phyloP scores from a whole-genome alignment of 1,140 invertebrate genomes.

The Temnothorax longispinosus region DNA sequence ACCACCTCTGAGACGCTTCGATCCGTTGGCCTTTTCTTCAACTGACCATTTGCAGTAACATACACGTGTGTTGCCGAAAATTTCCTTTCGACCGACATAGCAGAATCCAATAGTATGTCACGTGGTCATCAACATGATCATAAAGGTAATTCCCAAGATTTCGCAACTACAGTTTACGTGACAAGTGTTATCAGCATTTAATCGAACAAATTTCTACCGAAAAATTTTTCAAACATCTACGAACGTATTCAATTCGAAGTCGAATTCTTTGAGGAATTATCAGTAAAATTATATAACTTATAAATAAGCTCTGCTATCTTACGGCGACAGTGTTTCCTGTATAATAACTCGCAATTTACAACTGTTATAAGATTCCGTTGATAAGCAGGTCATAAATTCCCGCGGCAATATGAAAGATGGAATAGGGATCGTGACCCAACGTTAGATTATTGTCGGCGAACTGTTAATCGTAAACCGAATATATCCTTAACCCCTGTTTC shows the following conservation, averaged over 20 bases:
- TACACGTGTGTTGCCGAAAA: neutral
- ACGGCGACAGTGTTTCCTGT: neutral
- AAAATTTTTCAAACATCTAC: neutral
- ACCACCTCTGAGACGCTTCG: slow-evolving; percentile 3
- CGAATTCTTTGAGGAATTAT: neutral
- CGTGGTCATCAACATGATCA: neutral
- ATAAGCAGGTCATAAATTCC: slow-evolving; percentile 58
- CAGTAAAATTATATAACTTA: neutral
- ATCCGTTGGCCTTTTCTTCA: slow-evolving; percentile 18
- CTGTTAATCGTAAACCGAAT: slow-evolving; percentile 3
- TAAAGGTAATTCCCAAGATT: neutral
- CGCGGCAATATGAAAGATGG: slow-evolving; percentile 1
- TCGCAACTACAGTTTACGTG: neutral
- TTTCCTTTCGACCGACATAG: neutral
- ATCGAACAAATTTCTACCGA: neutral
- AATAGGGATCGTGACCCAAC: neutral
- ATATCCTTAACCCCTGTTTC: neutral
- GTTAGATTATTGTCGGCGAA: neutral
- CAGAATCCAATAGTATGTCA: neutral
- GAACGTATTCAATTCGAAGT: neutral
- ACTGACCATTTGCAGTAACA: neutral
- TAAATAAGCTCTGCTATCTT: neutral
- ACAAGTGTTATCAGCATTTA: slow-evolving; percentile 22
- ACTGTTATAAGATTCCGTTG: slow-evolving; percentile 33
- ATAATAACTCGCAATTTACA: slow-evolving; percentile 17